Evolutionary conservation across 2,113 vertebrate species (phyloP).

Genomic region (Pelmatolapia mariae): DNA sequence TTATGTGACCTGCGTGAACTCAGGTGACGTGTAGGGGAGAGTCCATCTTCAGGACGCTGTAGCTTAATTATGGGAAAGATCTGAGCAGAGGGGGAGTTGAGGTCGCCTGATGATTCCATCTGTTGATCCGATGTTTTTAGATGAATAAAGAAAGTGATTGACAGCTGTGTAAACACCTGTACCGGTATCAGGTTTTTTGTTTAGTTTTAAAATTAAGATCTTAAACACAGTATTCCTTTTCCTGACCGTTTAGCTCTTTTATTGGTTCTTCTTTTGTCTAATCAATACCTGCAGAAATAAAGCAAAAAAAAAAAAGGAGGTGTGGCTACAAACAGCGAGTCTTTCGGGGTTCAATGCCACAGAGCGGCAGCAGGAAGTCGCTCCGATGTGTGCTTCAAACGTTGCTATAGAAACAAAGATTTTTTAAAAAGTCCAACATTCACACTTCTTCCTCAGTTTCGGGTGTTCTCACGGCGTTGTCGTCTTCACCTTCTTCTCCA

Average conservation of each 20-base stretch:
- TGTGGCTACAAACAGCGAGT: not conserved
- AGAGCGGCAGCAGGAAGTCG: not conserved
- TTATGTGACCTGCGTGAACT: not conserved
- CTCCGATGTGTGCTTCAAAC: not conserved
- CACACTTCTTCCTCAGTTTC: not conserved
- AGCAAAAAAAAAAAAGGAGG: not conserved
- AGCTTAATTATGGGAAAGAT: not conserved
- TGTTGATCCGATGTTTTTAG: not conserved
- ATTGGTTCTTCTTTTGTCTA: no score
- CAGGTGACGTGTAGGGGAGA: not conserved
- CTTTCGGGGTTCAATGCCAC: not conserved
- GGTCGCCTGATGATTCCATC: not conserved
- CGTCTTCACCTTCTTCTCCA: slow-evolving; percentile 45
- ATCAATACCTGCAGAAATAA: not conserved
- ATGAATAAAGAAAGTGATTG: not conserved
- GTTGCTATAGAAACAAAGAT: not conserved
- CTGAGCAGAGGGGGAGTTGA: not conserved
- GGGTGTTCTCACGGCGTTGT: rapidly evolving
- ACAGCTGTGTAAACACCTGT: not conserved
- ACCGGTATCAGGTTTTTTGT: not conserved
- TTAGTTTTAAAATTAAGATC: not conserved
- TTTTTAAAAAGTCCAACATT: rapidly evolving
- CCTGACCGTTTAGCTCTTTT: rapidly evolving
- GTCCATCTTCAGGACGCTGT: not conserved
- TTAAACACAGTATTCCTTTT: not conserved